These are phyloP conservation scores for Riparia riparia DNA, from an alignment of 2,113 vertebrate genomes.

Conservation along the genomic window DNA sequence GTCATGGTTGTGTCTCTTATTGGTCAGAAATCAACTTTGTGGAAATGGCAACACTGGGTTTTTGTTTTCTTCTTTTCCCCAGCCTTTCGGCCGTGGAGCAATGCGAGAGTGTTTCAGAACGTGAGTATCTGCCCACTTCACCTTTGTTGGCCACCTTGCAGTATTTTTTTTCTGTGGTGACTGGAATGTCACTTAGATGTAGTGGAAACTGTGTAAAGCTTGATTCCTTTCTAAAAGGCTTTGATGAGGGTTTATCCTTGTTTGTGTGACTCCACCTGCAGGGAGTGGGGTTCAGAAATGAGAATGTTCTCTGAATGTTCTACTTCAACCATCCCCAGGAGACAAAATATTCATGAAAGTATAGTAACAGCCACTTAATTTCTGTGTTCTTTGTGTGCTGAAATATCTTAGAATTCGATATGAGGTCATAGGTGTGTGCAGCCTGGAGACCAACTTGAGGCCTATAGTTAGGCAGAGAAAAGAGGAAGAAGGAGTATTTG, in stretches of 20 bases:
- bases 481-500: neutral
- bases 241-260: neutral
- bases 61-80: constrained; percentile 14
- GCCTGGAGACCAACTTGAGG: neutral
- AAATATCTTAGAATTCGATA: neutral
- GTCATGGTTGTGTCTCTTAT: neutral
- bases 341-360: neutral
- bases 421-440: neutral
- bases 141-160: neutral
- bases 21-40: neutral
- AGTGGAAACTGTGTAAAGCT: neutral
- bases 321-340: neutral
- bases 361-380: neutral
- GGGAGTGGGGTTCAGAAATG: neutral
- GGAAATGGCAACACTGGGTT: neutral
- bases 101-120: constrained; percentile 98
- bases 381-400: neutral
- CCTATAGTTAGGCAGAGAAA: neutral
- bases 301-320: neutral
- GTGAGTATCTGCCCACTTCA: constrained; percentile 79
- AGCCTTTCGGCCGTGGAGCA: constrained; percentile 95
- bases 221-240: neutral
- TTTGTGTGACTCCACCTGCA: neutral
- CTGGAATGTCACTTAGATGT: neutral
- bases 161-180: neutral